Percentiles rank a stretch among this genome's conserved stretches.
These are phyloP conservation scores for Scaptomyza flava DNA, from an alignment of 2,888 invertebrate species.

Conservation along the genomic window DNA sequence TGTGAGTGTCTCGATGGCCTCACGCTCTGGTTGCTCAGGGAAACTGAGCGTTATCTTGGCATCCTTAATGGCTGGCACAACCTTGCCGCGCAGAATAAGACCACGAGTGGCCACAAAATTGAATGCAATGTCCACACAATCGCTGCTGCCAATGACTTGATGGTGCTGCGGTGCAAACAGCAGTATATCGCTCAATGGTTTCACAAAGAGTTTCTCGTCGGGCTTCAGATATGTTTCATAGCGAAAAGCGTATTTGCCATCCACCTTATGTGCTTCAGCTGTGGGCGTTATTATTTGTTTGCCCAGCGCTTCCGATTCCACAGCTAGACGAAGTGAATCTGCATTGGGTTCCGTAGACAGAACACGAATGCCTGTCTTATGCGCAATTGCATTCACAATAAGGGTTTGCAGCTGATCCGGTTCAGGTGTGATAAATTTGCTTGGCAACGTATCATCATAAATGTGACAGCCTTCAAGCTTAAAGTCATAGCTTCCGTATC, in stretches of 20 bases:
- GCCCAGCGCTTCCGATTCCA: conserved; percentile 71
- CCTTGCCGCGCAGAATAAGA: conserved; percentile 87
- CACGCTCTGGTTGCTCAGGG: conserved; percentile 80
- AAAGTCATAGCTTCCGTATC: conserved; percentile 89
- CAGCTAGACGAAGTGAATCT: conserved; percentile 73
- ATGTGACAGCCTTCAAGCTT: conserved; percentile 92
- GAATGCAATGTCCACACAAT: conserved; percentile 88
- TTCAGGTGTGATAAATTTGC: conserved; percentile 84
- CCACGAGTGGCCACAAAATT: conserved; percentile 88
- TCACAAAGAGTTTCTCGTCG: conserved; percentile 85
- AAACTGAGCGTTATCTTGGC: conserved; percentile 86
- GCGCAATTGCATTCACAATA: conserved; percentile 86
- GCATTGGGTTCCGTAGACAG: conserved; percentile 83
- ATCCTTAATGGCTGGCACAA: conserved; percentile 87
- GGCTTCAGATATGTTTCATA: conserved; percentile 84
- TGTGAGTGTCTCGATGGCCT: conserved; percentile 85
- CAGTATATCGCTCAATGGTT: conserved; percentile 89
- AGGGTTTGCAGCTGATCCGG: conserved; percentile 77
- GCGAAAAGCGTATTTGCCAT: conserved; percentile 84
- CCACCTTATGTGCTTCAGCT: conserved; percentile 84
- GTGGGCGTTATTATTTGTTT: conserved; percentile 74
- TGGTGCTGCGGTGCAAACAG: conserved; percentile 88
- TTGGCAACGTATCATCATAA: conserved; percentile 85
- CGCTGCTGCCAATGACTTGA: conserved; percentile 87
- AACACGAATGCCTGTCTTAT: conserved; percentile 86